Percentiles rank a stretch among this genome's conserved stretches.
These are phyloP conservation scores for Gymnarchus niloticus DNA, from an alignment of 2,113 vertebrate genomes.

Conservation along the genomic window DNA sequence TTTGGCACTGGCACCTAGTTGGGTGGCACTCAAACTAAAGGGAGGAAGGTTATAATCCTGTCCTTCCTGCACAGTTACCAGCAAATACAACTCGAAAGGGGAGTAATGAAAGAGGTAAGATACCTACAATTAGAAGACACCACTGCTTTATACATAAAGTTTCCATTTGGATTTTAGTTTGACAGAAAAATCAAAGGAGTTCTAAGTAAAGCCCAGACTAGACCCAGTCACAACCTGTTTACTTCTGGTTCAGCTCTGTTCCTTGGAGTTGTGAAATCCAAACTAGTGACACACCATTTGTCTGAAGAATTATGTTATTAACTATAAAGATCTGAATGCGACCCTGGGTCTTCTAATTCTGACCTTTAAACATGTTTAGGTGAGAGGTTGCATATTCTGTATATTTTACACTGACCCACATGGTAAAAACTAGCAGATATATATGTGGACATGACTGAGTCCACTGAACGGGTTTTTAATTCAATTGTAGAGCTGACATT, in stretches of 20 bases:
- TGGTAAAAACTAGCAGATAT: background rate
- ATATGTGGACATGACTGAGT: no score
- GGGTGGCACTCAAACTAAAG: background rate
- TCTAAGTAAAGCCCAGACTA: background rate
- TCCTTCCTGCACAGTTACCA: no score
- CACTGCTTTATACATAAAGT: background rate
- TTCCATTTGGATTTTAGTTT: background rate
- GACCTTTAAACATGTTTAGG: background rate
- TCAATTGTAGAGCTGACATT: background rate
- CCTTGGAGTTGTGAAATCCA: background rate
- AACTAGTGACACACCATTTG: background rate
- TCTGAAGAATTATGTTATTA: background rate
- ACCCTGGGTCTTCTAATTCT: background rate
- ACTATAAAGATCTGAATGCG: background rate
- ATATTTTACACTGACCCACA: background rate
- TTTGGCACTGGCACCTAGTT: background rate
- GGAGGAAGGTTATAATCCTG: no score
- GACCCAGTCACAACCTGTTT: background rate
- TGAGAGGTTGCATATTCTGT: background rate
- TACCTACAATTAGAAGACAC: no score
- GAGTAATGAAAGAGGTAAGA: no score
- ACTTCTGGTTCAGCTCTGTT: background rate
- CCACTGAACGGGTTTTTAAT: background rate
- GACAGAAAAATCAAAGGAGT: background rate
- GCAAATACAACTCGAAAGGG: no score